Percentiles rank a stretch among this genome's conserved stretches.
Evolutionary conservation across 2,888 invertebrate species (phyloP).

Genomic region (Sympetrum striolatum): DNA sequence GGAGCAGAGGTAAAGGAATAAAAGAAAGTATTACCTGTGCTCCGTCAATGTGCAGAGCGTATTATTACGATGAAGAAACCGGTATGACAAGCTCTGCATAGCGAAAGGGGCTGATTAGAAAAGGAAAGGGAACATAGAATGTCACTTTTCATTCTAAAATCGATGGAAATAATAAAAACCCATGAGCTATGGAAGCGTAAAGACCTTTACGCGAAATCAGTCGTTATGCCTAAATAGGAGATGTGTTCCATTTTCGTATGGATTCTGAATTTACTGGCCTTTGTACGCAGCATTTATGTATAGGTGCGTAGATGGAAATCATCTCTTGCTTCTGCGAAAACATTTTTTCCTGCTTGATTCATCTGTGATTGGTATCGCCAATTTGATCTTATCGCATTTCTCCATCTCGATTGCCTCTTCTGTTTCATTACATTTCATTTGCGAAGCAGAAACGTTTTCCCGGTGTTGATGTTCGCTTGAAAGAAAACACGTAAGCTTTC

Average conservation of each 20-base stretch:
- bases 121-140: background rate
- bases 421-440: background rate
- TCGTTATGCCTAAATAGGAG: too few relatives aligned
- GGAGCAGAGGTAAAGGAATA: background rate
- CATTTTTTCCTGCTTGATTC: background rate
- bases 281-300: background rate
- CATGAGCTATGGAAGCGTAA: background rate
- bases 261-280: background rate
- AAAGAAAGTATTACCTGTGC: background rate
- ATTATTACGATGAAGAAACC: background rate
- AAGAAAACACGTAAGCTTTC: too few relatives aligned
- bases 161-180: background rate
- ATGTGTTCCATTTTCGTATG: too few relatives aligned
- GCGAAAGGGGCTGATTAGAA: background rate
- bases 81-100: background rate
- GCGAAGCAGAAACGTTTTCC: background rate
- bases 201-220: background rate
- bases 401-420: background rate
- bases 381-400: background rate
- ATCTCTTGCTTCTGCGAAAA: background rate
- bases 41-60: background rate
- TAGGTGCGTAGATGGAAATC: background rate
- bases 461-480: background rate
- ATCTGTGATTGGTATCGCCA: too few relatives aligned
- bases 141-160: background rate